Evolutionary conservation across 2,797 vertebrate species (phyloP), one percentile per base, ranked within the genome.

Genomic region (Hippocampus kuda): DNA sequence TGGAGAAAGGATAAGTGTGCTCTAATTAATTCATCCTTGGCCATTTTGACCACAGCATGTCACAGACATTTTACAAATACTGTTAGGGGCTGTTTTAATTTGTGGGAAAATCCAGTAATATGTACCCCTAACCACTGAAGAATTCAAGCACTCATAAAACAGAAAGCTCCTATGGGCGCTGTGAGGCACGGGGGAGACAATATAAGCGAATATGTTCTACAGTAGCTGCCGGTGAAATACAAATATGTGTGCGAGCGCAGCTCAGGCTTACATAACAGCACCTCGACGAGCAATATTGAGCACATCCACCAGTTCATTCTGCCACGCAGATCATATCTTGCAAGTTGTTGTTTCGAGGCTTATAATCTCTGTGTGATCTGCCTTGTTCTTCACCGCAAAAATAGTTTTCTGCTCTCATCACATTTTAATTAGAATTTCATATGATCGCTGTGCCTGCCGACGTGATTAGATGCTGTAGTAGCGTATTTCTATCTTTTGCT

Each of bases 211-310:
- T 44, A 57, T 27, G 56, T 57, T 27, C 1, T 57, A 26, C 56
- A 15, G 15, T 46, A 27, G 64, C 68, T 18, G 61, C 75, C 77
- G 70, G 70, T 77, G 62, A 77, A 85, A 81, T 72, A 84, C 81
- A 81, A 80, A 80, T 82, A 63, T 60, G 77, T 73, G 77, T 42
- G 69, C 73, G 68, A 81, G 71, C 70, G 41, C 11, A 30, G 73
- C 78, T 80, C 63, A 48, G 69, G n/a, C 75, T 86, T 87, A 77
- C 62, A 1, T 86, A 86, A 87, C 74, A 42, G 72, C 76, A 73
- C 74, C 56, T 79, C 72, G 65, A 72, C 54, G 65, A 77, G 68
- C 65, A 68, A 64, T 77, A 75, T 70, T 34, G 67, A 76, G 13
- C 53, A 70, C 80, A 79, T 85, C 81, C 78, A 0, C n/a, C 30